A percentile compares a stretch with the other conserved stretches of the same genome.
phyloP scores from a whole-genome alignment of 2,113 vertebrate species.

The Sialia sialis region DNA sequence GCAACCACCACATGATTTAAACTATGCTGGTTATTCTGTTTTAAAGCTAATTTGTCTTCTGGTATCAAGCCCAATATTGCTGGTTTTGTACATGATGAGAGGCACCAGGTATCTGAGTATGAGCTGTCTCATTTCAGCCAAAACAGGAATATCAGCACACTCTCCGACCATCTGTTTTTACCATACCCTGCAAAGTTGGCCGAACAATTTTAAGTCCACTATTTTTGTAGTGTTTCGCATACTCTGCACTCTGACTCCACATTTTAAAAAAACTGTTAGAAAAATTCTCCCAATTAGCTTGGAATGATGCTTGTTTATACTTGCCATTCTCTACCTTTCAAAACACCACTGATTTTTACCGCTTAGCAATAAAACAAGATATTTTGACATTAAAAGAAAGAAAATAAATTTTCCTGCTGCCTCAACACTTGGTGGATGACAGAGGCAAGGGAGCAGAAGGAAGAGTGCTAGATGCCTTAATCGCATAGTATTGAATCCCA shows the following conservation, averaged over 20 bases:
- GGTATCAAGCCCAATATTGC: background rate
- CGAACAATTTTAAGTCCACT: background rate
- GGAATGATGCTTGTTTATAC: background rate
- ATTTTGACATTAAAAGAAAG: background rate
- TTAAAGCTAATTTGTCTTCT: background rate
- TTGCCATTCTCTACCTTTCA: background rate
- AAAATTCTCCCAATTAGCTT: background rate
- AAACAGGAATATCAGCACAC: background rate
- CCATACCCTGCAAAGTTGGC: background rate
- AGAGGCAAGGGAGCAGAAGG: background rate
- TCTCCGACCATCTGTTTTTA: conserved; percentile 40
- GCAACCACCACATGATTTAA: background rate
- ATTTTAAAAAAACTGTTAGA: background rate
- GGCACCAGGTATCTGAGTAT: background rate
- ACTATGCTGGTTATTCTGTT: background rate
- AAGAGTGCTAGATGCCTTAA: background rate
- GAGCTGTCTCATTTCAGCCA: background rate
- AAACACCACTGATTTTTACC: background rate
- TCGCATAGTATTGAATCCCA: background rate
- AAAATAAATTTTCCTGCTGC: background rate
- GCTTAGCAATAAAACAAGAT: background rate
- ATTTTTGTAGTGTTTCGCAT: background rate
- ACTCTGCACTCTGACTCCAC: background rate
- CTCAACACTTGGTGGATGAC: background rate
- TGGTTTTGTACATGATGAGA: background rate